These are phyloP conservation scores for Turnix velox DNA, from an alignment of 2,113 vertebrate genomes.

Conservation along the genomic window DNA sequence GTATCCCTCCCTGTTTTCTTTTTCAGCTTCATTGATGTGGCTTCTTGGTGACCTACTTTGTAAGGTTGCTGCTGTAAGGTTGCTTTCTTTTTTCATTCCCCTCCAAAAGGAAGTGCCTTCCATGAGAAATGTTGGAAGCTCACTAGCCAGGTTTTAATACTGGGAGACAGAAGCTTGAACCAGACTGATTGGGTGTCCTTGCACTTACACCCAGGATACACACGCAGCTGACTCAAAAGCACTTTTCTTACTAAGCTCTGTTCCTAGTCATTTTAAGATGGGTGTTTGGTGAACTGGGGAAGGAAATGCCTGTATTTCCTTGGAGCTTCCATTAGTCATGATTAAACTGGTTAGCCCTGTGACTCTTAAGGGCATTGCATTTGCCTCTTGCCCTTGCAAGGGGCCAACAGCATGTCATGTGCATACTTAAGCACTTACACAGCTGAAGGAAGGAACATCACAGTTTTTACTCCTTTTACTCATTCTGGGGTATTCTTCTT, in stretches of 20 bases:
- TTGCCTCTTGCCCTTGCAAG: background rate
- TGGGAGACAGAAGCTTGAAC: background rate
- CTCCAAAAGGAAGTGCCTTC: conserved; percentile 1
- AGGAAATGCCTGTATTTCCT: conserved; percentile 6
- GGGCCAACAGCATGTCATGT: background rate
- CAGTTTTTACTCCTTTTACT: background rate
- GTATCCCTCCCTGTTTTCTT: background rate
- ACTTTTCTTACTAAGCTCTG: background rate
- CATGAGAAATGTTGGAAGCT: background rate
- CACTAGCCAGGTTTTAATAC: background rate
- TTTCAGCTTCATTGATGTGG: background rate
- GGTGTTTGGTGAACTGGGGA: background rate
- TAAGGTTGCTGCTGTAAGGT: background rate
- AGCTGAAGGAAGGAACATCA: background rate
- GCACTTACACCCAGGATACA: background rate
- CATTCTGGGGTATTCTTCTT: background rate
- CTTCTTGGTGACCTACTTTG: conserved; percentile 33
- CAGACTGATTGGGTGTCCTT: background rate
- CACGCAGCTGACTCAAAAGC: background rate
- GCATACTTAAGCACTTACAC: background rate
- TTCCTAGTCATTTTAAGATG: background rate
- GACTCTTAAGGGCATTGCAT: background rate
- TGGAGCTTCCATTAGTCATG: background rate
- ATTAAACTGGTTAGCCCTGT: background rate
- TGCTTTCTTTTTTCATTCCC: background rate